Conservation (phyloP, 2,797 vertebrate species). For the Lepus oiostolus region DNA sequence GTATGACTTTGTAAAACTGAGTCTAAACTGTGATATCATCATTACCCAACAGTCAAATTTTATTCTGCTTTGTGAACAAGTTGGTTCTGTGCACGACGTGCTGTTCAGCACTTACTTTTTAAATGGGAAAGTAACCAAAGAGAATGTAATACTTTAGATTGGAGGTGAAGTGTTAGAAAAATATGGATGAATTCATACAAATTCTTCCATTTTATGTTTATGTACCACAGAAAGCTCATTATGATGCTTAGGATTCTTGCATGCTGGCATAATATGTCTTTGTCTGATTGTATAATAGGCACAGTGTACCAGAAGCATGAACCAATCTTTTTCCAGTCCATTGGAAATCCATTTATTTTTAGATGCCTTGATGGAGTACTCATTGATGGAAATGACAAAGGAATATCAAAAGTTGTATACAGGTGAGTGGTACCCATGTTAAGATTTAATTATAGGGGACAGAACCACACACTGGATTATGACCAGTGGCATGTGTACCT, state of each 20-base stretch:
- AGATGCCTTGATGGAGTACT: conserved; percentile 95
- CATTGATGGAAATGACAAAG: conserved; percentile 96
- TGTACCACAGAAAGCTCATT: conserved; percentile 20
- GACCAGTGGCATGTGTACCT: neutral
- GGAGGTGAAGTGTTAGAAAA: conserved; percentile 33
- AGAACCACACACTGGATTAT: neutral
- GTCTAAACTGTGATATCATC: conserved; percentile 3
- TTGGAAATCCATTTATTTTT: conserved; percentile 96
- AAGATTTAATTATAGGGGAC: neutral
- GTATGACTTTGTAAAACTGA: conserved; percentile 14
- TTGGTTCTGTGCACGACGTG: neutral
- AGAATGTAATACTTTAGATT: neutral
- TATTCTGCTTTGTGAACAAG: neutral
- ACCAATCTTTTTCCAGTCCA: conserved; percentile 96
- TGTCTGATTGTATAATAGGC: conserved; percentile 86
- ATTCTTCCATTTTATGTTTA: neutral
- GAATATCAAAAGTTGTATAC: conserved; percentile 95
- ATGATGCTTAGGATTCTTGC: conserved; percentile 30
- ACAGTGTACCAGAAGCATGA: conserved; percentile 95
- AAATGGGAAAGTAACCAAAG: conserved; percentile 11
- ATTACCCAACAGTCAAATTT: conserved; percentile 4
- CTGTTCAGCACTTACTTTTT: neutral
- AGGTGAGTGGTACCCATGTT: conserved; percentile 87
- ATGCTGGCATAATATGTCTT: conserved; percentile 18
- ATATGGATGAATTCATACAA: neutral